Base-by-base conservation (phyloP, 2,113 vertebrate genomes). In the Oreocharis arfaki region DNA sequence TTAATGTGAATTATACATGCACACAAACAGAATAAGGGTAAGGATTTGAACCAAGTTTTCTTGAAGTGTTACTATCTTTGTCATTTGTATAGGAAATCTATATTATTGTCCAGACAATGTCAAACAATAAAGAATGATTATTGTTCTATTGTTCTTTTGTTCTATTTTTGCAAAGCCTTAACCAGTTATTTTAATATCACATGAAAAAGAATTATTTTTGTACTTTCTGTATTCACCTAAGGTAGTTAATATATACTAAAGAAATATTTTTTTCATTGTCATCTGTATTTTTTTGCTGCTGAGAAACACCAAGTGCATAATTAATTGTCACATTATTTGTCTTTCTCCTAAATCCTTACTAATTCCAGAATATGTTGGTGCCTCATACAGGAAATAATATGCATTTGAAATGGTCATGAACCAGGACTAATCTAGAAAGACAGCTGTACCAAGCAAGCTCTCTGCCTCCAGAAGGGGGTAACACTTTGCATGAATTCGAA, bases 61-160 rank as follows among this genome's bases (percentile, higher is more conserved):
- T 91, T 84, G 24, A 92, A 76, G 35, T 75, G 90, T 73, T 88
- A 30, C 50, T 87, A 32, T 76, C 59, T 85, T 73, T 3, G 4
- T 61, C 42, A 68, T 84, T 94, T 61, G 23, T 46, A 96, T 67
- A 79, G 76, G 63, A 84, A 96, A 95, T 95, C 93, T 81, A 76
- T 92, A 88, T 41, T 86, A 78, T 46, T 81, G 55, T 82, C 93
- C 53, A 7, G 7, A 50, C 67, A 87, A 73, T 74, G 90, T 77
- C 65, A 85, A 80, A 44, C 41, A 76, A 44, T 63, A 59, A 87
- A 78, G 71, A 60, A 56, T 78, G 10, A 47, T 59, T 85, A 80
- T 71, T 35, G 8, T n/a, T 80, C 39, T 59, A 39, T 67, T 89
- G 8, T n/a, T 67, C 37, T 55, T 61, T 84, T 82, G 46, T 44